These are phyloP conservation scores for Scylla paramamosain DNA, from an alignment of 1,140 invertebrate genomes.

Conservation along the genomic window DNA sequence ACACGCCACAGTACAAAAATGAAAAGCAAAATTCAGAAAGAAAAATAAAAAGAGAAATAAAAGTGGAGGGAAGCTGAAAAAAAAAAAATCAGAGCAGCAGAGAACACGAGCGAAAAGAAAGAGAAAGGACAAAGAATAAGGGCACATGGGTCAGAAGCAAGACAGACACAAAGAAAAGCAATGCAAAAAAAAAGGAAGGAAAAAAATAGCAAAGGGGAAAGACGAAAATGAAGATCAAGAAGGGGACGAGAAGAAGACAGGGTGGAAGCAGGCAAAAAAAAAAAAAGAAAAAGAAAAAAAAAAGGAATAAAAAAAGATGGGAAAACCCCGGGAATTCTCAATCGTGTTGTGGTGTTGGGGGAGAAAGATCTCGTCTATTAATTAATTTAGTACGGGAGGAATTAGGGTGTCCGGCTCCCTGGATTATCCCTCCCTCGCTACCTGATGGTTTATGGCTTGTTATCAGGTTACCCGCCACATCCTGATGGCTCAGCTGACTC, in stretches of 20 bases:
- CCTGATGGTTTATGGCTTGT: slow-evolving; percentile 33
- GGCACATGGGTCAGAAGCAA: too few species aligned
- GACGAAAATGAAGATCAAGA: slow-evolving; percentile 27
- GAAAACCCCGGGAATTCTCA: neutral
- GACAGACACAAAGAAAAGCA: too few species aligned
- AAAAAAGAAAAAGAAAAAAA: neutral
- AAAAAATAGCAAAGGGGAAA: slow-evolving; percentile 29
- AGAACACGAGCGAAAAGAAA: neutral
- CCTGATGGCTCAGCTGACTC: neutral
- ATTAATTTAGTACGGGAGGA: slow-evolving; percentile 42
- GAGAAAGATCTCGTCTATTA: slow-evolving; percentile 26
- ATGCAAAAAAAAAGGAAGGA: too few species aligned
- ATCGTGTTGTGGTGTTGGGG: neutral
- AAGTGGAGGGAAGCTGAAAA: too few species aligned
- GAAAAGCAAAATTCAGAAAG: neutral
- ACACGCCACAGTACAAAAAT: too few species aligned
- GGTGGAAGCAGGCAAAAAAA: neutral
- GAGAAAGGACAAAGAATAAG: too few species aligned
- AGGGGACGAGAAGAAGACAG: too few species aligned
- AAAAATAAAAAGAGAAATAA: neutral
- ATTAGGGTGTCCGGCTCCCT: neutral
- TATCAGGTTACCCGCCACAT: slow-evolving; percentile 28
- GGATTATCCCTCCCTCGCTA: neutral
- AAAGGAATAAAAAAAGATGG: neutral
- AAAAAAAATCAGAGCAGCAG: too few species aligned